Conservation (phyloP, 2,797 vertebrate species). For the Mus caroli region DNA sequence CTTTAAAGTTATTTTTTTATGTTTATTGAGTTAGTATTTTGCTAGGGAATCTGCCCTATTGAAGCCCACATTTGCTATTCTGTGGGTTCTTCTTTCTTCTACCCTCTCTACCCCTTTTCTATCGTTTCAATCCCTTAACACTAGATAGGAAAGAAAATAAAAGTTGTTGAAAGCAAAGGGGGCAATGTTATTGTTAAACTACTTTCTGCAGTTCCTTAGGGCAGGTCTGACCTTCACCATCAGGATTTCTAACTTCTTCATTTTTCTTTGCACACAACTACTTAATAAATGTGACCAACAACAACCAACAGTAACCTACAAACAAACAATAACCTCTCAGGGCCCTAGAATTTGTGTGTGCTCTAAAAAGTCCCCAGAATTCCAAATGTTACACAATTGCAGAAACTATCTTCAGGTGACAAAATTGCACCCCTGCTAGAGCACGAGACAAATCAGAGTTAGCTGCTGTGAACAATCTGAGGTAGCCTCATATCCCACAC, state of each 20-base stretch:
- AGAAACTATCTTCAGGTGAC: neutral
- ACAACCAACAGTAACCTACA: neutral
- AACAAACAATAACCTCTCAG: neutral
- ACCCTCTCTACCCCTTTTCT: neutral
- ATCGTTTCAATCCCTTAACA: neutral
- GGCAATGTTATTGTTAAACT: neutral
- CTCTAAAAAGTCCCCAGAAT: neutral
- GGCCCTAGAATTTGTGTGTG: neutral
- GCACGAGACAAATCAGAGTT: neutral
- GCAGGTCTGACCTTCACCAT: neutral
- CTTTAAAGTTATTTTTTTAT: slow-evolving; percentile 56
- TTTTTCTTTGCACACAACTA: neutral
- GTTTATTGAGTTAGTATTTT: slow-evolving; percentile 47
- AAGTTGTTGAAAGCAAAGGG: neutral
- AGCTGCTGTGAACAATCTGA: neutral
- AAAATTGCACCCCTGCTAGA: neutral
- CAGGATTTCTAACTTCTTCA: neutral
- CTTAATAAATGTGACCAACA: too few relatives aligned
- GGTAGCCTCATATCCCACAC: neutral
- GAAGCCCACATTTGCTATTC: neutral
- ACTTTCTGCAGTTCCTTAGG: neutral
- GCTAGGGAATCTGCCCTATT: neutral
- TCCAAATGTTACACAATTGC: neutral
- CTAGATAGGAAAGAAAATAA: neutral
- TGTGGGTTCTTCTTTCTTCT: neutral